These are phyloP conservation scores for Acleris sparsana DNA, from an alignment of 2,888 invertebrate species.

Conservation along the genomic window DNA sequence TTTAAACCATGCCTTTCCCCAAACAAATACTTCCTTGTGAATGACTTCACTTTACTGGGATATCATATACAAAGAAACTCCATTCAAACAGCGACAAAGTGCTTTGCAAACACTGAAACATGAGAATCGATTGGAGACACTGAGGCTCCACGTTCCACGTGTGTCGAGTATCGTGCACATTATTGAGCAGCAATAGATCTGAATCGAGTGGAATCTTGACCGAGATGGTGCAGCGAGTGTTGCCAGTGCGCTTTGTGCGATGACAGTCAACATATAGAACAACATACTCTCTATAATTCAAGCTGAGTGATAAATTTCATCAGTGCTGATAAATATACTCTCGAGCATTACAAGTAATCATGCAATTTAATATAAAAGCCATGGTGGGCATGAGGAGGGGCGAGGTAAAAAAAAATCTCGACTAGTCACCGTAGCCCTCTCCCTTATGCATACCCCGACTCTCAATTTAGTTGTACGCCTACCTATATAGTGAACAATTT, in stretches of 20 bases:
- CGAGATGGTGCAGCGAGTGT: conserved; percentile 38
- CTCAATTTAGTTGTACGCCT: no score
- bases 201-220: conserved; percentile 43
- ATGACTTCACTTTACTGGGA: neutral
- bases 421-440: no score
- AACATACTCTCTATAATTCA: neutral
- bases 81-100: conserved; percentile 36
- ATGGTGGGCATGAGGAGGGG: no score
- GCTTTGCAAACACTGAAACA: conserved; percentile 48
- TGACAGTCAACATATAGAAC: conserved; percentile 7
- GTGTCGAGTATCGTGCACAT: conserved; percentile 50
- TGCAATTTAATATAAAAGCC: no score
- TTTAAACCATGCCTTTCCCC: no score
- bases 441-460: no score
- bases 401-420: no score
- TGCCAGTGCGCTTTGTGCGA: neutral
- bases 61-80: neutral
- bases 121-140: conserved; percentile 43
- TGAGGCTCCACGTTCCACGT: conserved; percentile 37
- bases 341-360: no score
- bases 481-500: no score
- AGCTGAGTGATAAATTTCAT: neutral
- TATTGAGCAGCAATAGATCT: conserved; percentile 47
- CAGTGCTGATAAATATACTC: no score
- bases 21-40: neutral